Conservation (phyloP, 2,797 vertebrate genomes). For the Sebastes matsubarae region DNA sequence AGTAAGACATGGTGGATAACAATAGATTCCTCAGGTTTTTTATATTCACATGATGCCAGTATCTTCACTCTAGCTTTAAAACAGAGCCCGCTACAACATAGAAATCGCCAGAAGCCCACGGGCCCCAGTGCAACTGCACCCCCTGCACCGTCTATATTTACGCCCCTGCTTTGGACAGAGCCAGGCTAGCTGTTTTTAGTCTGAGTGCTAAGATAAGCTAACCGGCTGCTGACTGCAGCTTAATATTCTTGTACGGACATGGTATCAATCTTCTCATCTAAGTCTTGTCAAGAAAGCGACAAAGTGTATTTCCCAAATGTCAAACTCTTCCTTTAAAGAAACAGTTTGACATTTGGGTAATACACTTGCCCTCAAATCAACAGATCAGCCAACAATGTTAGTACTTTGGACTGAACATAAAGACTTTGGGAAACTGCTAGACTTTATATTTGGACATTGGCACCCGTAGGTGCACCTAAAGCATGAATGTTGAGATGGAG, state of each 20-base stretch:
- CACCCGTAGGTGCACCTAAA: background rate
- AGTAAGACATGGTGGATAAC: rapidly evolving
- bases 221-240: background rate
- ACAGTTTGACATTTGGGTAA: background rate
- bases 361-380: background rate
- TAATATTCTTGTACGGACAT: background rate
- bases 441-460: background rate
- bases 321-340: background rate
- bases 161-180: background rate
- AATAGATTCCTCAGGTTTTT: too few relatives aligned
- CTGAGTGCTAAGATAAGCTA: background rate
- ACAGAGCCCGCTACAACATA: too few relatives aligned
- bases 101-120: too few relatives aligned
- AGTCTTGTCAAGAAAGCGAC: background rate
- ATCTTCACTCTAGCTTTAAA: too few relatives aligned
- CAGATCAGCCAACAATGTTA: background rate
- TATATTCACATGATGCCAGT: too few relatives aligned
- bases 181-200: background rate
- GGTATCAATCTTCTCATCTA: background rate
- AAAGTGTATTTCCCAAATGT: background rate
- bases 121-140: too few relatives aligned
- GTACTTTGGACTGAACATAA: background rate
- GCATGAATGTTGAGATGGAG: background rate
- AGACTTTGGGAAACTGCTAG: background rate
- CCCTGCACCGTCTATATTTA: too few relatives aligned